Percentiles rank a stretch among this genome's conserved stretches.
Conservation (phyloP, 2,888 invertebrate species). For the Lithodes maja region DNA sequence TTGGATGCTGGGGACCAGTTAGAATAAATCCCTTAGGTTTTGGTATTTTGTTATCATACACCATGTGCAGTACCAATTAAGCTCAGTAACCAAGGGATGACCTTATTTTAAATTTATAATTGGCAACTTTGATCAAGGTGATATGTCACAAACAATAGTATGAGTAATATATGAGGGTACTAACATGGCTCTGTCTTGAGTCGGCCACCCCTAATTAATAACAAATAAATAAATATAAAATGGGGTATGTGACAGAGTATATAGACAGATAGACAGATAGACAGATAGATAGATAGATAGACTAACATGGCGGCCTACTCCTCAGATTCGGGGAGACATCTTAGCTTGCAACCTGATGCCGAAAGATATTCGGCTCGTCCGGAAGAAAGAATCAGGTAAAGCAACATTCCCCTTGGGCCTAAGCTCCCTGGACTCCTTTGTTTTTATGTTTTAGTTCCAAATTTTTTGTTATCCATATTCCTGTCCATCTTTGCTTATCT, state of each 20-base stretch:
- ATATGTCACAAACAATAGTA: too few relatives aligned
- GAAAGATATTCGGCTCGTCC: slow-evolving; percentile 87
- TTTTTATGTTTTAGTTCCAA: slow-evolving; percentile 67
- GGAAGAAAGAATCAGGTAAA: slow-evolving; percentile 89
- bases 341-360: slow-evolving; percentile 84
- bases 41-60: background rate
- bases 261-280: too few relatives aligned
- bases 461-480: slow-evolving; percentile 65
- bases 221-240: too few relatives aligned
- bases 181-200: too few relatives aligned
- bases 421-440: slow-evolving; percentile 53
- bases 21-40: background rate
- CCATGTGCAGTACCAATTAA: background rate
- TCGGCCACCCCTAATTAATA: too few relatives aligned
- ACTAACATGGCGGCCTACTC: too few relatives aligned
- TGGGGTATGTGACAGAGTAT: too few relatives aligned
- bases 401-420: slow-evolving; percentile 51
- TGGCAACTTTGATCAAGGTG: background rate
- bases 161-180: too few relatives aligned
- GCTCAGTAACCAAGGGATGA: background rate
- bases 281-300: too few relatives aligned
- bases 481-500: slow-evolving; percentile 63
- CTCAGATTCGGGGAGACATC: slow-evolving; percentile 86
- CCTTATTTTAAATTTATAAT: background rate
- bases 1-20: background rate